phyloP scores from a whole-genome alignment of 2,113 vertebrate species.

The Dinomys branickii region DNA sequence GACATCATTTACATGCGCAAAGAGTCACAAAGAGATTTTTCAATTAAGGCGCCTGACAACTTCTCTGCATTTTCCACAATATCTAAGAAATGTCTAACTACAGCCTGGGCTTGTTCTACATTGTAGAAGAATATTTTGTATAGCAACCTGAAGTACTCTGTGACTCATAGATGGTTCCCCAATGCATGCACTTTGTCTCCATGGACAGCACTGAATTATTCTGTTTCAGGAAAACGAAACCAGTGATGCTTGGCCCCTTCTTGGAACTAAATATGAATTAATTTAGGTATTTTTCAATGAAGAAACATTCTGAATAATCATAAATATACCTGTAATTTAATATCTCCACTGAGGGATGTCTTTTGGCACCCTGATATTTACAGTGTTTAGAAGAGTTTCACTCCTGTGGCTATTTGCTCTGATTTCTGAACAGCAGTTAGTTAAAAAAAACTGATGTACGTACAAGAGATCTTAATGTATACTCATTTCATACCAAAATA shows the following conservation, averaged over 20 bases:
- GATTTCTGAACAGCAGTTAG: not conserved
- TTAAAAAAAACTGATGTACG: conserved; percentile 24
- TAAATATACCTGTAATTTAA: not conserved
- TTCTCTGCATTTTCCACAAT: conserved; percentile 50
- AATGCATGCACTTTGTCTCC: not conserved
- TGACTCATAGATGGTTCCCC: not conserved
- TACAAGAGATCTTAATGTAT: not conserved
- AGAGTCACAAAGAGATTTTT: conserved; percentile 31
- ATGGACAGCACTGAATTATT: not conserved
- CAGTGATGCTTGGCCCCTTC: not conserved
- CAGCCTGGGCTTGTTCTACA: not conserved
- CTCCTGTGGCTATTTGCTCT: not conserved
- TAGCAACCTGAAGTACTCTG: not conserved
- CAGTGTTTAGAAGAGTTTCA: not conserved
- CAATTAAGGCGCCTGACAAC: conserved; percentile 53
- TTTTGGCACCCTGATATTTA: not conserved
- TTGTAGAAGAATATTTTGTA: not conserved
- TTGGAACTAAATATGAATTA: not conserved
- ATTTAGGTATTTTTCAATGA: not conserved
- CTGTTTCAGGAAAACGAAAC: not conserved
- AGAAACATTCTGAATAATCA: not conserved
- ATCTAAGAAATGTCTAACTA: conserved; percentile 36
- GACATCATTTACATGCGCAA: conserved; percentile 57
- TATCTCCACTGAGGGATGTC: not conserved
- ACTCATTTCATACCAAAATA: not conserved